Base-by-base conservation (phyloP, 2,888 invertebrate species). In the Ctenicera cuprea region DNA sequence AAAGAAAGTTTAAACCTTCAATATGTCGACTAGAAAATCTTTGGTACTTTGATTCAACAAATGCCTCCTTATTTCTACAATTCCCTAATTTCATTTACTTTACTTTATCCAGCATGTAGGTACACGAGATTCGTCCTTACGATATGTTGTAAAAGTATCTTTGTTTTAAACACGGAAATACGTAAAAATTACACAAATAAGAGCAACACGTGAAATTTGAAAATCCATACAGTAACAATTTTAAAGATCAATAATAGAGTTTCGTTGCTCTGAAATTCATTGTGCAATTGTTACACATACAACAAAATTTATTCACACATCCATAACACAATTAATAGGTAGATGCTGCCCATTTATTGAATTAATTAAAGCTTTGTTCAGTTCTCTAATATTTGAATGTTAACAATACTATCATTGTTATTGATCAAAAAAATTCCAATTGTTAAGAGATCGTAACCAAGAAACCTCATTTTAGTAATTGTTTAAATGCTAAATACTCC, bases 221-320 rank as follows among this genome's bases (percentile, higher is more conserved):
- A 63, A 68, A 67, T 38, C 41, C 71, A 50, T 61, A 18, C 33
- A 61, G 38, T 20, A 71, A 71, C 52, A 37, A 52, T 50, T 30
- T 38, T 67, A 57, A 54, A 54, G 26, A 57, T 48, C 66, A 62
- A 61, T n/a, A n/a, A n/a, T 48, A 52, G 59, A 75, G 73, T 80
- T n/a, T 80, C 78, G 76, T 78, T 77, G 77, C 79, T 71, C 71
- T 73, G 68, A 68, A 73, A 73, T 79, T 80, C 74, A 74, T 79
- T 78, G 77, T 77, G 74, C 70, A 61, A 74, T 61, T 73, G 61
- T 59, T 62, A 66, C 61, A 66, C 50, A 50, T 16, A 59, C 59
- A 54, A 14, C 12, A 54, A 63, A 16, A 22, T 50, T 7, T 12
- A 22, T 50, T 22, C 18, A 50, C 50, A 33, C 26, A 12, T 52